Evolutionary conservation across 2,797 vertebrate genomes (phyloP), one percentile per base, ranked within the genome.

Genomic region (Phataginus tricuspis): DNA sequence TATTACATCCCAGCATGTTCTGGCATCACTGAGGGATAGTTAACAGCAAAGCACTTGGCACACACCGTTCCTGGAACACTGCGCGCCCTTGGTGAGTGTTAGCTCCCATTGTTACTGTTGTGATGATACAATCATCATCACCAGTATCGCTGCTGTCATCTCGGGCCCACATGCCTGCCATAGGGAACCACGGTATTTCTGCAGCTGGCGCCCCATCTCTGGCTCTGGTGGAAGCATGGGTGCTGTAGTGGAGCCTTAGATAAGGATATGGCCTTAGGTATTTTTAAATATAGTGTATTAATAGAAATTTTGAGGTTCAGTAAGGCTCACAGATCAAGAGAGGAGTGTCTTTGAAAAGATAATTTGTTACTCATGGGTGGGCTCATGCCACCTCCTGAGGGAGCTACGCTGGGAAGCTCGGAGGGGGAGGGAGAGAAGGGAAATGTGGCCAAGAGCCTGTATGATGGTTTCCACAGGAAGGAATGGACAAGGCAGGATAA

Each of bases 401-500:
- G 7, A 1, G 31, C 49, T 37, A 2, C 1, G 0, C 1, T 1
- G 31, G 39, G 37, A 23, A 55, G 34, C 45, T 7, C 72, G 4
- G 51, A 86, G 49, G 42, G 42, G 23, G 45, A n/a, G 27, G 27
- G 10, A 31, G 1, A 2, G 34, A 15, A 66, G 18, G 75, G 12
- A 34, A 1, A 14, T 16, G 23, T 34, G 63, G 37, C 31, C 25
- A 34, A 31, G 25, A 39, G 18, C 49, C 19, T 66, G 31, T 31
- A 1, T 3, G 31, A 23, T 87, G 57, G 42, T 49, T 42, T 78
- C 63, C 1, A 0, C 15, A 27, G 85, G 29, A 72, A 71, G 42
- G 23, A 23, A 13, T 1, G 8, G 25, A 39, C 0, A 4, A 45
- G 79, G 34, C 15, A 9, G 25, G 15, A 4, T 11, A 59, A 37